Percentiles rank a stretch among this genome's conserved stretches.
Conservation (phyloP, 2,888 invertebrate species). For the Heliconius cydno region DNA sequence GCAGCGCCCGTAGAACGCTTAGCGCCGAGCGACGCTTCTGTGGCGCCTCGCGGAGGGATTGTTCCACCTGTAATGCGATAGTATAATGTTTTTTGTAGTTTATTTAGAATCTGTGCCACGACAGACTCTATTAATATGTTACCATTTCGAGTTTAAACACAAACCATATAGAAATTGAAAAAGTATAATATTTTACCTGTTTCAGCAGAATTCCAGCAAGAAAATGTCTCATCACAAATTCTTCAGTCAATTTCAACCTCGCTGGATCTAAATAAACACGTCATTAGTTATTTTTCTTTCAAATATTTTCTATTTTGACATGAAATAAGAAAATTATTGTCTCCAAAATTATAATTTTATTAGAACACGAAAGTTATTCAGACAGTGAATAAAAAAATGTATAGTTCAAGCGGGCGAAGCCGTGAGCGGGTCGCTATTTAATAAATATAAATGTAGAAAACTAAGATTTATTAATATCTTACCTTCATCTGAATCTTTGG, state of each 20-base stretch:
- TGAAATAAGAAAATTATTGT: too few relatives aligned
- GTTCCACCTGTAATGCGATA: conserved; percentile 85
- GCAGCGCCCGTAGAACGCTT: conserved; percentile 90
- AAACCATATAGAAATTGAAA: neutral
- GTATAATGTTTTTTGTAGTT: neutral
- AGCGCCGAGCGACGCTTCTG: conserved; percentile 93
- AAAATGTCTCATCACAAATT: conserved; percentile 96
- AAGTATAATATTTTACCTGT: conserved; percentile 69
- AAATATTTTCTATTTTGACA: neutral
- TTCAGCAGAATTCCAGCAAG: conserved; percentile 93
- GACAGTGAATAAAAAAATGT: too few relatives aligned
- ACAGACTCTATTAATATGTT: neutral
- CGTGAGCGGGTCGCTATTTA: neutral
- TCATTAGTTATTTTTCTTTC: neutral
- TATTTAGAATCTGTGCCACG: neutral
- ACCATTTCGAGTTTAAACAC: neutral
- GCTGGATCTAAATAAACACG: conserved; percentile 73
- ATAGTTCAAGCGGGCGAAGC: too few relatives aligned
- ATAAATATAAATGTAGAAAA: neutral
- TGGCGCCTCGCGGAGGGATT: conserved; percentile 92
- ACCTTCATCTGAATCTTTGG: conserved; percentile 73
- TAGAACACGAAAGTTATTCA: too few relatives aligned
- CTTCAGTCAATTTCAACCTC: conserved; percentile 86
- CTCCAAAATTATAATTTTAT: too few relatives aligned
- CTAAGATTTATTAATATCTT: conserved; percentile 31